Percentiles rank a stretch among this genome's conserved stretches.
Evolutionary conservation across 2,113 vertebrate genomes (phyloP).

Genomic region (Entosphenus tridentatus): DNA sequence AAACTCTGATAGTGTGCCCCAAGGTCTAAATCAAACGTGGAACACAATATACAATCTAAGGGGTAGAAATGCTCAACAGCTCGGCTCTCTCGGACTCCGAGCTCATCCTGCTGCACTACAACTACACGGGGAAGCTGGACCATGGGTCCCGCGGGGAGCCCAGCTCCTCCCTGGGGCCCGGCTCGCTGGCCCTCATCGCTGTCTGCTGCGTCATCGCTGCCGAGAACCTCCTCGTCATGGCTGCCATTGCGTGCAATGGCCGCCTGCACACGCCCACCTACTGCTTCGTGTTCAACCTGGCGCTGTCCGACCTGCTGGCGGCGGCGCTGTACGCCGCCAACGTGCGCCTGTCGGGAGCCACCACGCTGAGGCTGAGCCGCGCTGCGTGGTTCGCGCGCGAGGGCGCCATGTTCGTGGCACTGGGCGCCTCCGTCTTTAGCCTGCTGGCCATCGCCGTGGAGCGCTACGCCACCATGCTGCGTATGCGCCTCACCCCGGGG

Average conservation of each 20-base stretch:
- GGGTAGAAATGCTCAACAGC: no score
- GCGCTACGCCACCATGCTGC: conserved; percentile 87
- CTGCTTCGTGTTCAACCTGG: conserved; percentile 87
- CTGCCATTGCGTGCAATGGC: conserved; percentile 81
- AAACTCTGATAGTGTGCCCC: no score
- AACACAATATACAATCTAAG: no score
- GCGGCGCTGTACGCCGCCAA: conserved; percentile 63
- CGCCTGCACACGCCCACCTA: conserved; percentile 90
- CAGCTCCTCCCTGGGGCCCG: conserved; percentile 18
- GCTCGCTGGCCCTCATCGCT: conserved; percentile 34
- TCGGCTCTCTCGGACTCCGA: neutral
- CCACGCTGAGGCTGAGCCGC: conserved; percentile 45
- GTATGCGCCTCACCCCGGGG: conserved; percentile 34
- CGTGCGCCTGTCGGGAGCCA: conserved; percentile 61
- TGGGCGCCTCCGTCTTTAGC: conserved; percentile 73
- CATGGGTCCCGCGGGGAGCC: conserved; percentile 18
- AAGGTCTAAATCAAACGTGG: no score
- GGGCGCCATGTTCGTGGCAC: conserved; percentile 72
- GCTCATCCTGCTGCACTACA: conserved; percentile 44
- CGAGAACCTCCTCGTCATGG: conserved; percentile 72
- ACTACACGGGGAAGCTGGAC: conserved; percentile 54
- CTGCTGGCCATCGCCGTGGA: conserved; percentile 82
- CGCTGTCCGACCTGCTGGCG: conserved; percentile 69
- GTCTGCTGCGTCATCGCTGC: conserved; percentile 63
- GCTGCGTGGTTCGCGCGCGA: conserved; percentile 64